A percentile compares a stretch with the other conserved stretches of the same genome.
Evolutionary conservation across 2,797 vertebrate genomes (phyloP).

Genomic region (Arctocebus calabarensis): DNA sequence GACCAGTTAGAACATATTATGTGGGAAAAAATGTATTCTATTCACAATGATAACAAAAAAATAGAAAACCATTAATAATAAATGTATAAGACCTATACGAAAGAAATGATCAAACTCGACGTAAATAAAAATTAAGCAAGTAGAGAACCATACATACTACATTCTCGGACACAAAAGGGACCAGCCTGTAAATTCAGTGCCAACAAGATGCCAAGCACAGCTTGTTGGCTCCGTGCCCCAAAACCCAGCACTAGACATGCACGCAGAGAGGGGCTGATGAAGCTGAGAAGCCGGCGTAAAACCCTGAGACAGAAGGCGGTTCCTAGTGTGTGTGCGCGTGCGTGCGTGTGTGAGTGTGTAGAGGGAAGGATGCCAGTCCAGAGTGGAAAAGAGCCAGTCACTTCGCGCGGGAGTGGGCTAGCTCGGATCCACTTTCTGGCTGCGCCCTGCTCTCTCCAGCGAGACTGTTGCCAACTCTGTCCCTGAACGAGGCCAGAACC

Average conservation of each 20-base stretch:
- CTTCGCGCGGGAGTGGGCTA: neutral
- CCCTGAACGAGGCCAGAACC: neutral
- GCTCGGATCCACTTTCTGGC: neutral
- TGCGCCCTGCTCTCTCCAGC: neutral
- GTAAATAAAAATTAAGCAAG: neutral
- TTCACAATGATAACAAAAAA: neutral
- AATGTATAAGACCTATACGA: neutral
- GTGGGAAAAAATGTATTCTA: neutral
- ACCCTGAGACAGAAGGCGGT: neutral
- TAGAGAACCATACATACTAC: neutral
- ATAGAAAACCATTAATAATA: neutral
- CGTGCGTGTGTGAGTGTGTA: neutral
- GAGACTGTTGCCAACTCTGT: neutral
- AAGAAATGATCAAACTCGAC: neutral
- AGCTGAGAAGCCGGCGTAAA: neutral
- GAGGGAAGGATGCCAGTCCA: neutral
- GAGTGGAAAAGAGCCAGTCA: neutral
- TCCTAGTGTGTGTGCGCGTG: neutral
- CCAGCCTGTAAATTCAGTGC: constrained; percentile 56
- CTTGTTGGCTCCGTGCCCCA: constrained; percentile 38
- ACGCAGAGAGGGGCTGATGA: neutral
- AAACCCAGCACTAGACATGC: neutral
- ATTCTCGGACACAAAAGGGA: constrained; percentile 39
- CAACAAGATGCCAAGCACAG: constrained; percentile 38
- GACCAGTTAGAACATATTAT: neutral